Percentiles rank a stretch among this genome's conserved stretches.
phyloP scores from a whole-genome alignment of 1,140 invertebrate genomes.

The Lerema accius region DNA sequence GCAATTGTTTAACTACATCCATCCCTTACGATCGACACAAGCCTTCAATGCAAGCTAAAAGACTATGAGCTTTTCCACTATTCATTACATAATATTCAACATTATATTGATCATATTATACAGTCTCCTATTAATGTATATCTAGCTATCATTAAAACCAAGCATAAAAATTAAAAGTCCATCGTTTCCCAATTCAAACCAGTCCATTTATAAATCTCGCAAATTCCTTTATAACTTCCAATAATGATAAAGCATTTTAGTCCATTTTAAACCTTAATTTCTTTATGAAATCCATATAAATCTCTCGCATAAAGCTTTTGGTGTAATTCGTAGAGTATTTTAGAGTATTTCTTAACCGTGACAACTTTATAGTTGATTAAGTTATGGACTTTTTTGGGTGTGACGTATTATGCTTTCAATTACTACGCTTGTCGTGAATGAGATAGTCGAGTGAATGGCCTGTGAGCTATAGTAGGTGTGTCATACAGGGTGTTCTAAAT shows the following conservation, averaged over 20 bases:
- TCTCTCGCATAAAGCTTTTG: slow-evolving; percentile 44
- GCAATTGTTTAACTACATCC: too few species aligned
- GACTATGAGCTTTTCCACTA: too few species aligned
- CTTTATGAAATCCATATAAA: slow-evolving; percentile 66
- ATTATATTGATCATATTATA: too few species aligned
- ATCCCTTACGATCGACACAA: too few species aligned
- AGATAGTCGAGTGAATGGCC: slow-evolving; percentile 42
- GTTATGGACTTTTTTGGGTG: slow-evolving; percentile 41
- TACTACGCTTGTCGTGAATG: slow-evolving; percentile 60
- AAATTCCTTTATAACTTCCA: slow-evolving; percentile 21
- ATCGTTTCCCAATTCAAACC: slow-evolving; percentile 19
- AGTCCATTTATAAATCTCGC: slow-evolving; percentile 41
- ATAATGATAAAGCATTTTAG: slow-evolving; percentile 22
- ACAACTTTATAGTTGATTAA: slow-evolving; percentile 54
- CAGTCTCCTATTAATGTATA: too few species aligned
- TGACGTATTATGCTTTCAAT: slow-evolving; percentile 46
- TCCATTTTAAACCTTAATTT: slow-evolving; percentile 43
- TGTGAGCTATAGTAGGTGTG: slow-evolving; percentile 24
- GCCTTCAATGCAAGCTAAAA: too few species aligned
- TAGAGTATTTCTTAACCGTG: slow-evolving; percentile 48
- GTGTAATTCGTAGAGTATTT: slow-evolving; percentile 42
- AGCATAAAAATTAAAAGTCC: slow-evolving; percentile 19
- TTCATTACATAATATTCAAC: too few species aligned
- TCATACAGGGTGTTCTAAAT: slow-evolving; percentile 40
- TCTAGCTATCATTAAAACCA: neutral